These are phyloP conservation scores for Barnardius zonarius DNA, from an alignment of 2,113 vertebrate genomes.

Conservation along the genomic window DNA sequence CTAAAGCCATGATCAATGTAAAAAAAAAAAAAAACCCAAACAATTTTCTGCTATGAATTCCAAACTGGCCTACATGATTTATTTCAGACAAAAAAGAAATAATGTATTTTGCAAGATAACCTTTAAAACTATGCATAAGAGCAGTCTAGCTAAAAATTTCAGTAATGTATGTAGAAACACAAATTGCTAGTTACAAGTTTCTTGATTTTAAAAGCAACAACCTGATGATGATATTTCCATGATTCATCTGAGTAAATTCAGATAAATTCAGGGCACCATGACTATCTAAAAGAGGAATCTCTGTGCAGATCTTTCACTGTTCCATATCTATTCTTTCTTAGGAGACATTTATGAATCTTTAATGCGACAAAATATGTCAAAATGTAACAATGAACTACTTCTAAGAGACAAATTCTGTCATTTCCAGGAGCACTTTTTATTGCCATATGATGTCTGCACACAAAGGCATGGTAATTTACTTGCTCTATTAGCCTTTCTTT, in stretches of 20 bases:
- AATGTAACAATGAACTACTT: constrained; percentile 54
- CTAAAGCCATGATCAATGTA: neutral
- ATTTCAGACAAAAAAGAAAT: neutral
- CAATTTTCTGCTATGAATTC: neutral
- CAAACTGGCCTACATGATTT: neutral
- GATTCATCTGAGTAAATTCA: neutral
- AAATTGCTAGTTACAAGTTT: neutral
- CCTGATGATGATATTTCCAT: neutral
- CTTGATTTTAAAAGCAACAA: constrained; percentile 24
- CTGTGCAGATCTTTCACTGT: constrained; percentile 21
- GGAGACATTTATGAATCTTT: constrained; percentile 65
- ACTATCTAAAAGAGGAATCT: neutral
- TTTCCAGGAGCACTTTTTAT: constrained; percentile 40
- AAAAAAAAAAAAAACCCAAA: neutral
- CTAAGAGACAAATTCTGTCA: constrained; percentile 43
- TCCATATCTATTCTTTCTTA: constrained; percentile 9
- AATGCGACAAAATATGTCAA: constrained; percentile 53
- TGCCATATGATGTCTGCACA: constrained; percentile 35
- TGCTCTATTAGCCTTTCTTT: neutral
- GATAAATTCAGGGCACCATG: neutral
- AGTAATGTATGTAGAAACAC: neutral
- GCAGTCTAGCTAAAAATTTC: neutral
- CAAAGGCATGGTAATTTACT: constrained; percentile 45
- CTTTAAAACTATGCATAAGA: neutral
- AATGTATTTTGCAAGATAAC: neutral